A percentile compares a stretch with the other conserved stretches of the same genome.
These are phyloP conservation scores for Megalurothrips usitatus DNA, from an alignment of 2,888 invertebrate species.

Conservation along the genomic window DNA sequence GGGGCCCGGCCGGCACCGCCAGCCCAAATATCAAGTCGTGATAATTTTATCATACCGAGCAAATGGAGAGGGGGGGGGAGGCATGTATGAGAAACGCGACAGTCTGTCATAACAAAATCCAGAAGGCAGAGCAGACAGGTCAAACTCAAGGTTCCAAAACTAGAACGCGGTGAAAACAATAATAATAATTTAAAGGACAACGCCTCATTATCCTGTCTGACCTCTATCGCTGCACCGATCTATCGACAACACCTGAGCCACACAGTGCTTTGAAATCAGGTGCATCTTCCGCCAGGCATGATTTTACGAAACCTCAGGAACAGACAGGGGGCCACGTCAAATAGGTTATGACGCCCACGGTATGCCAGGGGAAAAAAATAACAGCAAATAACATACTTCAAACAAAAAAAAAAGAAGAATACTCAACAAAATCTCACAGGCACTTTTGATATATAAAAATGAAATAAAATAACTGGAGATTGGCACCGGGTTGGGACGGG, in stretches of 20 bases:
- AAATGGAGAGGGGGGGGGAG: neutral
- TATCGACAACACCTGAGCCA: neutral
- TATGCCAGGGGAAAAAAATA: neutral
- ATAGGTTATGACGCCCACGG: too few species aligned
- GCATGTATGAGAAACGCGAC: neutral
- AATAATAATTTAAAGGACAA: neutral
- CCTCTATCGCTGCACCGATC: neutral
- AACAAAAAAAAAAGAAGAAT: neutral
- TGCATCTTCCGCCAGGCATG: too few species aligned
- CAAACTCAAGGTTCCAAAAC: neutral
- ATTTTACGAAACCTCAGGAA: neutral
- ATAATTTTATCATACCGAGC: neutral
- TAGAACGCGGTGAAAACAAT: neutral
- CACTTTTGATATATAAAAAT: slow-evolving; percentile 14
- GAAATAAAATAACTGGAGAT: slow-evolving; percentile 17
- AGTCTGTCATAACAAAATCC: neutral
- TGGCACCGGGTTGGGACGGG: slow-evolving; percentile 3
- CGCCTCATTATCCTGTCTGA: neutral
- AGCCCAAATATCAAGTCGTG: neutral
- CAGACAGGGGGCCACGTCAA: neutral
- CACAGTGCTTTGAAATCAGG: too few species aligned
- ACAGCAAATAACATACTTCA: neutral
- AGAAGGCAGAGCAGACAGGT: neutral
- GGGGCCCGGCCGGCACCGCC: neutral
- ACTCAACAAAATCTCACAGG: too few species aligned